Evolutionary conservation across 1,140 invertebrate species (phyloP), one percentile per base, ranked within the genome.

Genomic region (Heliconius nattereri): DNA sequence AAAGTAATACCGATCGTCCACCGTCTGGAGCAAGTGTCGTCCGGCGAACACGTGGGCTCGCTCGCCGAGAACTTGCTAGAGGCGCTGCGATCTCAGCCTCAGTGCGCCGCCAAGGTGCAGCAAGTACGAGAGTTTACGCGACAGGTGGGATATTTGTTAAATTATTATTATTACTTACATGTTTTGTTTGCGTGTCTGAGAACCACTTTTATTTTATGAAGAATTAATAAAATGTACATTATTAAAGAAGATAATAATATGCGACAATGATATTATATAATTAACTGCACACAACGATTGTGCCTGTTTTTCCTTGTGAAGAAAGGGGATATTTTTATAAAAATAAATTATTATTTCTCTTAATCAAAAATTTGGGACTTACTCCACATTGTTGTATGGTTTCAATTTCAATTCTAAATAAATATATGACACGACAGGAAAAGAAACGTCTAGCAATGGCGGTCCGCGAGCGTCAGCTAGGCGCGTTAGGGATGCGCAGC

Each of bases 391-490:
- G 5, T 35, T 35, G 49, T 20, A 52, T 52, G 49, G 7, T 20
- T 52, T 52, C 1, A 52, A 52, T 20, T 52, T 20, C 2, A 52
- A 7, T 52, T 52, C 19, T 52, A 52, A 7, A 52, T 52, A 52
- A 52, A 7, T 19, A 71, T 16, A 72, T 37, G 5, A 8, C 35
- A 37, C 19, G 37, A 40, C 83, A 94, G 85, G 98, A 99, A 90
- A 99, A 99, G 96, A 99, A 99, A 95, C 96, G 98, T 2, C 94
- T 99, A 52, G 99, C 99, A 0, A 99, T 99, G 99, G 98, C 98
- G 1, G 99, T 99, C 95, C 95, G 99, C 72, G 98, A 99, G 92
- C 98, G 99, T 89, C 98, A 99, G 90, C 94, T 99, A 7, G 98
- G 98, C 72, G 98, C 98, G 45, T 95, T 99, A 57, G 99, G 99